Evolutionary conservation across 2,113 vertebrate species (phyloP), one percentile per base, ranked within the genome.

Genomic region (Pedionomus torquatus): DNA sequence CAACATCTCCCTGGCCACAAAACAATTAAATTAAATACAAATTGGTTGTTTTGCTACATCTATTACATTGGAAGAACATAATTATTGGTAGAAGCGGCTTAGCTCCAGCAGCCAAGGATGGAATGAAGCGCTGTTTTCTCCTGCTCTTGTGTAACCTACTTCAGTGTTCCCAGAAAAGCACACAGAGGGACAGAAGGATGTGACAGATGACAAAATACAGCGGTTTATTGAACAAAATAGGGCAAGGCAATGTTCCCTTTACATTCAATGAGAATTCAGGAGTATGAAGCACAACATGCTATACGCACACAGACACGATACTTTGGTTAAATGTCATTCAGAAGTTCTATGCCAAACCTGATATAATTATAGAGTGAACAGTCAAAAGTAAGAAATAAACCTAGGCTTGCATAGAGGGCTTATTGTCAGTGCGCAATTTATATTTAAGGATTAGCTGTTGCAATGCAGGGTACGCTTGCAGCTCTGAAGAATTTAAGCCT

Each of bases 261-360:
- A 97, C 96, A 97, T 96, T 97, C 94, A 66, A 90, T 88, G 91
- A 91, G 52, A 97, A 95, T 86, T 91, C 92, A 94, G 71, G 87
- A 96, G 71, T 94, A 98, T 79, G 95, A 97, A 98, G 92, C 90
- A 96, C 95, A 96, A 55, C 96, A 89, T 96, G 74, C 89, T 94
- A 93, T 17, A 83, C 70, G 91, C 63, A 95, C 21, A 95, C 33
- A 63, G 83, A 94, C 69, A 72, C 31, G 82, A 97, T 97, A 97
- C 97, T 98, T 98, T 98, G 98, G 98, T 96, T 98, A 98, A 98
- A 98, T 84, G 97, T 93, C 88, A 97, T 96, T 96, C 91, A 94
- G 93, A 93, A 95, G 83, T 95, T 94, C 94, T 96, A 96, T 90
- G 92, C 93, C 95, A 98, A 97, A 98, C 94, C 96, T 94, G 96